Evolutionary conservation across 2,113 vertebrate species (phyloP).

Genomic region (Atherinomorus stipes): DNA sequence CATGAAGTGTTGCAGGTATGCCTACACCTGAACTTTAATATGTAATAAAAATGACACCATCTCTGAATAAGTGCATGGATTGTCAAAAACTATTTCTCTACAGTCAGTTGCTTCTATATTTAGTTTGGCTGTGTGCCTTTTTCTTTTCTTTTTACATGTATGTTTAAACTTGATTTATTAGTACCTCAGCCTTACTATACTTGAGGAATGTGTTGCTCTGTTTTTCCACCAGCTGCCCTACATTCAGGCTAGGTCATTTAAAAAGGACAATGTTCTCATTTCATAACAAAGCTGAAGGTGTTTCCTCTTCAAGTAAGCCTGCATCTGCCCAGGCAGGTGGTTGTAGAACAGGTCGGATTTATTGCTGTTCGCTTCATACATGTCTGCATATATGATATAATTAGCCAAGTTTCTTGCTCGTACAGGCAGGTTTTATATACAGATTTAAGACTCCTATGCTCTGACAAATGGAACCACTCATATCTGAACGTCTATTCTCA

Average conservation of each 20-base stretch:
- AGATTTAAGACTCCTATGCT: slow-evolving; percentile 30
- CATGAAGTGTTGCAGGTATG: too few species aligned
- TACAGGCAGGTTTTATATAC: slow-evolving; percentile 33
- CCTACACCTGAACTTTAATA: neutral
- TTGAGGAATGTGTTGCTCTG: neutral
- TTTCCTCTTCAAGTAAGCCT: slow-evolving; percentile 20
- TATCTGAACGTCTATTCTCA: slow-evolving; percentile 45
- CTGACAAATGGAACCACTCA: slow-evolving; percentile 48
- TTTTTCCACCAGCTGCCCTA: slow-evolving; percentile 23
- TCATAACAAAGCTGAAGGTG: neutral
- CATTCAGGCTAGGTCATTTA: slow-evolving; percentile 18
- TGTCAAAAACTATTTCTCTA: neutral
- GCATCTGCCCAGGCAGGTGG: slow-evolving; percentile 37
- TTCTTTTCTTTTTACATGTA: neutral
- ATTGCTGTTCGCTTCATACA: slow-evolving; percentile 38
- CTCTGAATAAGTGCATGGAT: neutral
- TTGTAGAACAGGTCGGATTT: slow-evolving; percentile 23
- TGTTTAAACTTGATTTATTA: neutral
- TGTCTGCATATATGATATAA: slow-evolving; percentile 29
- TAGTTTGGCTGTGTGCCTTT: neutral
- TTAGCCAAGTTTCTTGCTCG: slow-evolving; percentile 27
- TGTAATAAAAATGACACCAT: neutral
- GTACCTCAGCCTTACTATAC: neutral
- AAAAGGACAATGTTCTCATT: neutral
- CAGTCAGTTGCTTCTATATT: neutral